Conservation (phyloP, 2,113 vertebrate species). For the Carollia perspicillata region DNA sequence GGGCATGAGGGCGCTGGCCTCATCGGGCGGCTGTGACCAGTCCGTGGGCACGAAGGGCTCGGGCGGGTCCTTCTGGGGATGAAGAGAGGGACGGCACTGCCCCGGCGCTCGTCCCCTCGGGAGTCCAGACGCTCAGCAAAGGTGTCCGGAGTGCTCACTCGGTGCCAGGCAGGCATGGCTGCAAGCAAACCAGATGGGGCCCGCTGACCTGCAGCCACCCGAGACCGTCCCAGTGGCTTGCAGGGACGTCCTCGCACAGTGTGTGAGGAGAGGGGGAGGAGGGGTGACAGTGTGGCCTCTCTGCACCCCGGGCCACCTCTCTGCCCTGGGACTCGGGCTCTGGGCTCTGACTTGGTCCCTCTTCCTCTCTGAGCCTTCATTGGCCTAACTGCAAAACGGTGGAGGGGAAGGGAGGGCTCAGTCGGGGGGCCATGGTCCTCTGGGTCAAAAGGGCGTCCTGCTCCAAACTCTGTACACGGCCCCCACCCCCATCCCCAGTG, state of each 20-base stretch:
- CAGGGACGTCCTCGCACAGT: not conserved
- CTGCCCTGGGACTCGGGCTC: no score
- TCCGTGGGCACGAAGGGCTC: not conserved
- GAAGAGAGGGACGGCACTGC: not conserved
- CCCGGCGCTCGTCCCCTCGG: fast-evolving
- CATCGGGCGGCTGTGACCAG: not conserved
- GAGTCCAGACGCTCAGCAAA: not conserved
- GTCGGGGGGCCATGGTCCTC: not conserved
- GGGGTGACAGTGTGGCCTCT: fast-evolving
- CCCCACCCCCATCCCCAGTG: not conserved
- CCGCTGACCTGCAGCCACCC: not conserved
- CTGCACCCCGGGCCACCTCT: no score
- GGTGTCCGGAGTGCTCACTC: fast-evolving
- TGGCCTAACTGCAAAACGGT: not conserved
- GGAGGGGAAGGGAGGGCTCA: not conserved
- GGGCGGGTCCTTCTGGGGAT: not conserved
- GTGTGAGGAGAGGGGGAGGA: no score
- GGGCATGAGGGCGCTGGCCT: fast-evolving
- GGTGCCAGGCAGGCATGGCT: not conserved
- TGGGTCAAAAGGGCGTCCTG: not conserved
- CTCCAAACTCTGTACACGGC: not conserved
- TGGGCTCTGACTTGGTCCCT: not conserved
- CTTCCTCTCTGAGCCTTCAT: not conserved
- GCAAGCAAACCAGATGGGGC: not conserved
- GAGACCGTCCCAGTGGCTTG: not conserved